Evolutionary conservation across 2,797 vertebrate species (phyloP), one percentile per base, ranked within the genome.

Genomic region (Setipinna tenuifilis): DNA sequence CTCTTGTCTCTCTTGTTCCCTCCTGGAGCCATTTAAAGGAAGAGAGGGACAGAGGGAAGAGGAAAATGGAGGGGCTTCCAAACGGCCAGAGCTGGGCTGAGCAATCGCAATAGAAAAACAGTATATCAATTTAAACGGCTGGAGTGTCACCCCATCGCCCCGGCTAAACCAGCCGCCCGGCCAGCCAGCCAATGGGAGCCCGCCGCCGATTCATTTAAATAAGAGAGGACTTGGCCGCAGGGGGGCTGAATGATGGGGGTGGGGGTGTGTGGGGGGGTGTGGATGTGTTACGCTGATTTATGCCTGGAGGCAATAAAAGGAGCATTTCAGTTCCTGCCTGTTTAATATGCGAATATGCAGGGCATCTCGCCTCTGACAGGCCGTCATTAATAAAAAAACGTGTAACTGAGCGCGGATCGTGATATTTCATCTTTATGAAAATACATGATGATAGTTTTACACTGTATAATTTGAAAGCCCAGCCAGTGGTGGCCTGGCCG

Each of bases 281-380:
- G 97, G 97, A 98, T 98, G 97, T 97, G 98, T 98, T 98, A 98
- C 98, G 96, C 98, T 99, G 98, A 99, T 99, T 99, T 99, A 99
- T 99, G 97, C 97, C 97, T 96, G 96, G 96, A 94, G 95, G 97
- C 97, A 98, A 99, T 99, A 99, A 99, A 99, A 96, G 95, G 96
- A 96, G 97, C 97, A 96, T 96, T 97, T 96, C 97, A 96, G 97
- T 96, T 97, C 96, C 97, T 94, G 96, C 96, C 98, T 99, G 97
- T 99, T 99, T 99, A 99, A 99, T 99, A 99, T 99, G 98, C 97
- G 97, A 99, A 99, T 98, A 99, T 99, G 98, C 98, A 98, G 97
- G 99, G 98, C 97, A 98, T 98, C 98, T 97, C 96, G 94, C 95
- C 96, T 93, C 97, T 98, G 98, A 99, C 98, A 99, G 97, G 96